Base-by-base conservation (phyloP, 2,797 vertebrate genomes). In the Acropternis orthonyx region DNA sequence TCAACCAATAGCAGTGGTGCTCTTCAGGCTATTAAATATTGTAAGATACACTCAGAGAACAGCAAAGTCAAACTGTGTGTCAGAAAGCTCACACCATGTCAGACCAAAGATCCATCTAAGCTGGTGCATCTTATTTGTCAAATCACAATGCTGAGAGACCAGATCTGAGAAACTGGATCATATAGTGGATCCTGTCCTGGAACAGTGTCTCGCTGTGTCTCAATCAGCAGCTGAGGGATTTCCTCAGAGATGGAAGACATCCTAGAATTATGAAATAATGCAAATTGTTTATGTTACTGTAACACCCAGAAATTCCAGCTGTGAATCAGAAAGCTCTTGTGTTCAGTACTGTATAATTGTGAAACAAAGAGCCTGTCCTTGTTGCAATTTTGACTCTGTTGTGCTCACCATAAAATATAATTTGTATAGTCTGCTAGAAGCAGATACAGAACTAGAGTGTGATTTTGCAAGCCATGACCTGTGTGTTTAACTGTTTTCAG, bases 1-100 rank as follows among this genome's bases (percentile, higher is more conserved):
- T 93, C n/a, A 44, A 28, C 36, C 27, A 44, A 8, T 17, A 24
- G 6, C 34, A 18, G 7, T n/a, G 49, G 32, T 0, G 0, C 59
- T 84, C 36, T 71, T 26, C 39, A 62, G 67, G 27, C n/a, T 79
- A 18, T 49, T 36, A 84, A 67, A 48, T 69, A 22, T 14, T 19
- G 13, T 34, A 44, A 62, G 37, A 32, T 12, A 20, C 14, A n/a
- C 12, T 32, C n/a, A 46, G 22, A 39, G 39, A 87, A 48, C 12
- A 72, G 44, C 44, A 26, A 52, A 68, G 46, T 68, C 74, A 55
- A 46, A 32, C 58, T 43, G 11, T 43, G 28, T 52, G 28, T 71
- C 20, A 27, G 61, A 74, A 76, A 7, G 62, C 24, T n/a, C 48
- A 23, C 0, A 3, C 32, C 20, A 12, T 58, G 48, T 41, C 55